Base-by-base conservation (phyloP, 2,888 invertebrate genomes). In the Ophion costatus region DNA sequence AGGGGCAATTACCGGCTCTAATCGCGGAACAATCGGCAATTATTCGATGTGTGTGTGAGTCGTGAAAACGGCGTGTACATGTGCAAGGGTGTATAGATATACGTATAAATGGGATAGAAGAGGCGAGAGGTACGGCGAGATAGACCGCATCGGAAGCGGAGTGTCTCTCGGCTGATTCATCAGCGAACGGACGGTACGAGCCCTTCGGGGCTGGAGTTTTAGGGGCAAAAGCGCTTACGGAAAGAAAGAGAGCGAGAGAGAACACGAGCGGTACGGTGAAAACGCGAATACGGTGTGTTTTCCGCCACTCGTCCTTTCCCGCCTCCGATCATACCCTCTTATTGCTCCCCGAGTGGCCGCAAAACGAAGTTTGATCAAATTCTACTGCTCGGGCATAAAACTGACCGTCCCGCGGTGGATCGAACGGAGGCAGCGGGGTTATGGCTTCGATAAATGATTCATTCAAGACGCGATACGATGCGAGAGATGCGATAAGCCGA, bases 301-400 rank as follows among this genome's bases (percentile, higher is more conserved):
- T 79, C 17, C 17, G 59, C 61, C 75, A 63, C 45, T 14, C 73
- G 61, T 75, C 78, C 75, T 57, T 73, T 81, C 45, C 63, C 70
- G 59, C 71, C 56, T 73, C 73, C 75, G 71, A 57, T 69, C 74
- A 80, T 74, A 57, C 74, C 87, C 86, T 87, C 93, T 93, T 93
- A 94, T 93, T 93, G 92, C 94, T 94, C 94, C 94, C 94, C 91
- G 92, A 94, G 94, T 93, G 93, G 90, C 92, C 93, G 93, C 94
- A 93, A 94, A 94, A 93, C 93, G 93, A 93, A 94, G 92, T 94
- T 94, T 94, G 93, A 94, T 94, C 94, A 94, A 93, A 94, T 94
- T 94, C 93, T 92, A 93, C 92, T 92, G 92, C 91, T 91, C 91
- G 89, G 90, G 91, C 93, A 93, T 94, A 94, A 94, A 94, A 94